These are phyloP conservation scores for Polymixis flavicincta DNA, from an alignment of 2,888 invertebrate species.

Conservation along the genomic window DNA sequence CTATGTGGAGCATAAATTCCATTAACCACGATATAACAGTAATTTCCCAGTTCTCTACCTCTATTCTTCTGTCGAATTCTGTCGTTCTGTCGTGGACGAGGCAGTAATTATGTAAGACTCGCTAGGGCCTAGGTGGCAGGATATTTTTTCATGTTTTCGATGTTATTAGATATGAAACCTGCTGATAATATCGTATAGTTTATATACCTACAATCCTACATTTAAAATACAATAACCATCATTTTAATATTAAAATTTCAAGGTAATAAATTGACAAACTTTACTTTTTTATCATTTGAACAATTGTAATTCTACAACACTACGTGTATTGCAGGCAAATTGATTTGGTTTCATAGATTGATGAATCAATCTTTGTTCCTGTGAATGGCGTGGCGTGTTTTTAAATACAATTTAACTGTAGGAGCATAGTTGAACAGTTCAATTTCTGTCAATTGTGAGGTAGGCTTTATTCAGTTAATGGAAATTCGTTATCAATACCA, in stretches of 20 bases:
- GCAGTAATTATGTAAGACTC: not conserved
- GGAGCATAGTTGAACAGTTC: slow-evolving; percentile 6
- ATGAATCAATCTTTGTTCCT: not conserved
- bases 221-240: not conserved
- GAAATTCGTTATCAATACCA: not conserved
- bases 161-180: slow-evolving; percentile 2
- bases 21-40: not conserved
- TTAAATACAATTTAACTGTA: slow-evolving; percentile 3
- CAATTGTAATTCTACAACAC: not conserved
- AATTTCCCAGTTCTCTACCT: not conserved
- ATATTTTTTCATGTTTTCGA: slow-evolving; percentile 3
- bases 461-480: not conserved
- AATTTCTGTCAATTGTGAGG: not conserved
- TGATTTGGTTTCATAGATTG: not conserved
- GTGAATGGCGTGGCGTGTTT: not conserved
- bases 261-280: not conserved
- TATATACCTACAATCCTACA: too few relatives aligned
- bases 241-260: not conserved
- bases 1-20: not conserved
- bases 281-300: not conserved
- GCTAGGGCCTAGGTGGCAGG: not conserved
- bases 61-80: too few relatives aligned
- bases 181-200: slow-evolving; percentile 5
- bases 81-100: not conserved
- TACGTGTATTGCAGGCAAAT: not conserved